Conservation (phyloP, 1,140 invertebrate species). For the Oreohelix idahoensis region DNA sequence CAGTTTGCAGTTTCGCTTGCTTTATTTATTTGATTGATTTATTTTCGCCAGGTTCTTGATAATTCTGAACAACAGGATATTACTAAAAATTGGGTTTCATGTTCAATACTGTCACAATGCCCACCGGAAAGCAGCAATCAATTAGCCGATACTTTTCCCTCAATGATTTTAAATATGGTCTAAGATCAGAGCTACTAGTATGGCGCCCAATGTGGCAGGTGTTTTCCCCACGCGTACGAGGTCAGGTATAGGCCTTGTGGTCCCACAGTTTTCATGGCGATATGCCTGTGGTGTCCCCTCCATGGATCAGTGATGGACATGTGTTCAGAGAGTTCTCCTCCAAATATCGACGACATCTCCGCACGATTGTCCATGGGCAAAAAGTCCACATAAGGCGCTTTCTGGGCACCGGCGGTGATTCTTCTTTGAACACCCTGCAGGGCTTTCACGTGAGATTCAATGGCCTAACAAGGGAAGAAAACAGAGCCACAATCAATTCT, state of each 20-base stretch:
- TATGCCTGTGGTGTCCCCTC: neutral
- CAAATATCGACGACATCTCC: neutral
- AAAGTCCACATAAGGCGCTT: neutral
- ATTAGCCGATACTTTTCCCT: no score
- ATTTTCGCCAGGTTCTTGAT: no score
- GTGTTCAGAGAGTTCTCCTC: neutral
- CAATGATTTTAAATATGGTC: no score
- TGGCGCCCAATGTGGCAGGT: neutral
- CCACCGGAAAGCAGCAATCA: no score
- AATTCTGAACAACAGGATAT: no score
- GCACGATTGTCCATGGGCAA: neutral
- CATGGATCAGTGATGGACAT: slow-evolving; percentile 14
- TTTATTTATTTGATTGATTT: no score
- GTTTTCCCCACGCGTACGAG: neutral
- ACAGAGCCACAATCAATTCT: neutral
- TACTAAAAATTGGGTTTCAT: no score
- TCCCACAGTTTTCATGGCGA: slow-evolving; percentile 2
- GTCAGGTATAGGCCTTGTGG: neutral
- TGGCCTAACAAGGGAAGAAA: neutral
- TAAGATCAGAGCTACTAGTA: no score
- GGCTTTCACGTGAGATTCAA: neutral
- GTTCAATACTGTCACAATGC: no score
- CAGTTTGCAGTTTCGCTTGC: no score
- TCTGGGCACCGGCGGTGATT: neutral
- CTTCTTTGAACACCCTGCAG: neutral